Conservation (phyloP, 2,888 invertebrate species). For the Ichneumoninae sp. region DNA sequence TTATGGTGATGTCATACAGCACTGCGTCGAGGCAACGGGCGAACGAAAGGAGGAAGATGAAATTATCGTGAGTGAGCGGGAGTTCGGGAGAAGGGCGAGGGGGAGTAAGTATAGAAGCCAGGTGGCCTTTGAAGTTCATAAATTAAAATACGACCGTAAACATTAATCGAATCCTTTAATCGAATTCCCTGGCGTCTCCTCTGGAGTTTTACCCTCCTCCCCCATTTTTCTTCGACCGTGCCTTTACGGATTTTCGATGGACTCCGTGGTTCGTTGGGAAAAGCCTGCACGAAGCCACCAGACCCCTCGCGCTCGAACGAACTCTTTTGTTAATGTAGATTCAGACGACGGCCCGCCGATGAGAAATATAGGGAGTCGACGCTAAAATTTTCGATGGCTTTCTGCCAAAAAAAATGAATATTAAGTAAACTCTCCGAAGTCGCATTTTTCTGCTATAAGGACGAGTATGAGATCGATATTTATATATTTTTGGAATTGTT, state of each 20-base stretch:
- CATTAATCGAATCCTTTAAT: slow-evolving; percentile 79
- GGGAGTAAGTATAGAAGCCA: slow-evolving; percentile 25
- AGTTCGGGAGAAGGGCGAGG: slow-evolving; percentile 24
- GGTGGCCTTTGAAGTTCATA: slow-evolving; percentile 72
- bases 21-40: slow-evolving; percentile 30
- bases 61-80: slow-evolving; percentile 38
- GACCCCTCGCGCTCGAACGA: neutral
- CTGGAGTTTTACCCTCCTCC: slow-evolving; percentile 8
- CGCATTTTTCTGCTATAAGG: neutral
- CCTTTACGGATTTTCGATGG: slow-evolving; percentile 1
- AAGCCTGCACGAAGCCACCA: neutral
- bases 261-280: slow-evolving; percentile 23
- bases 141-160: slow-evolving; percentile 74
- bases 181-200: slow-evolving; percentile 72
- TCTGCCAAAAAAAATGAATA: neutral
- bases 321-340: slow-evolving; percentile 1
- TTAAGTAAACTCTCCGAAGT: neutral
- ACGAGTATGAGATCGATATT: neutral
- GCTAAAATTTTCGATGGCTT: neutral
- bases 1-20: slow-evolving; percentile 7
- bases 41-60: slow-evolving; percentile 36
- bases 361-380: slow-evolving; percentile 2
- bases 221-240: neutral
- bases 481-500: no score
- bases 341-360: neutral